Percentiles rank a stretch among this genome's conserved stretches.
Evolutionary conservation across 2,888 invertebrate species (phyloP).

Genomic region (Seira musarum): DNA sequence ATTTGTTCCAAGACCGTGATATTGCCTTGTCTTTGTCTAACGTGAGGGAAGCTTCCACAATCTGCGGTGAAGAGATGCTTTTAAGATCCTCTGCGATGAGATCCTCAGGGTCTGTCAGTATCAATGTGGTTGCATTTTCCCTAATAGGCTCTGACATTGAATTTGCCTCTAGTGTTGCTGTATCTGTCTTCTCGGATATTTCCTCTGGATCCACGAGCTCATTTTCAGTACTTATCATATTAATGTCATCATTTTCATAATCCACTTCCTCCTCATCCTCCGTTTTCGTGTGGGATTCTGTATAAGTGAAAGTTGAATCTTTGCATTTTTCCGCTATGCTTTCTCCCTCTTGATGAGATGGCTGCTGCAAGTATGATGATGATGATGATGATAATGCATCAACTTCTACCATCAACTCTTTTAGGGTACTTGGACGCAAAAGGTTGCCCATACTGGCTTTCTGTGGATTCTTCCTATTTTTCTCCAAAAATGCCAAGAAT

Average conservation of each 20-base stretch:
- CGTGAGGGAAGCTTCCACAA: conserved; percentile 23
- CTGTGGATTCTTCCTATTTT: conserved; percentile 45
- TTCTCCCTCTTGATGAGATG: too few relatives aligned
- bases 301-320: not conserved
- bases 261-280: not conserved
- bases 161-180: conserved; percentile 4
- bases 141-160: not conserved
- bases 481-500: conserved; percentile 62
- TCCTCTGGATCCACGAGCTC: too few relatives aligned
- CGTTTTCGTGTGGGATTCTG: conserved; percentile 6
- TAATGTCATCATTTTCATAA: too few relatives aligned
- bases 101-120: conserved; percentile 23
- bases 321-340: not conserved
- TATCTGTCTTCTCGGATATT: conserved; percentile 6
- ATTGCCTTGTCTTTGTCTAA: conserved; percentile 27
- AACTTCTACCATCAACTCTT: conserved; percentile 26
- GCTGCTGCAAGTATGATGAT: too few relatives aligned
- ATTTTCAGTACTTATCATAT: too few relatives aligned
- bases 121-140: conserved; percentile 26
- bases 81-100: conserved; percentile 3
- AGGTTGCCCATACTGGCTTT: conserved; percentile 42
- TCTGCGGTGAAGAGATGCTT: conserved; percentile 22
- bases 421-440: conserved; percentile 26
- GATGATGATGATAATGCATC: conserved; percentile 16
- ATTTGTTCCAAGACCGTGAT: conserved; percentile 30